Evolutionary conservation across 2,888 invertebrate genomes (phyloP).

Genomic region (Aproaerema taeniolella): DNA sequence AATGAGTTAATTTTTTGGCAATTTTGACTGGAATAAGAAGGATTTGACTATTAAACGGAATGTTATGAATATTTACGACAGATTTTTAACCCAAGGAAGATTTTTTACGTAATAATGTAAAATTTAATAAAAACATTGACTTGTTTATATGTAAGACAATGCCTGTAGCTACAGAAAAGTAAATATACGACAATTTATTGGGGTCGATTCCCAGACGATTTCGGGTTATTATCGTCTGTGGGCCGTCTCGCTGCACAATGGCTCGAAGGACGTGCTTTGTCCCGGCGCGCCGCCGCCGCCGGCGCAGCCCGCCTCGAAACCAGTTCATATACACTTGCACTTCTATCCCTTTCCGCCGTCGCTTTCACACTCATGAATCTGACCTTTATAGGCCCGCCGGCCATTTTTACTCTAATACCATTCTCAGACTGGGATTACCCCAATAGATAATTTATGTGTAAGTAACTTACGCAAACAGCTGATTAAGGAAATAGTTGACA

Average conservation of each 20-base stretch:
- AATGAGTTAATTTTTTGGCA: not conserved
- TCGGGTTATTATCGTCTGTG: constrained; percentile 28
- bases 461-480: constrained; percentile 10
- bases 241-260: constrained; percentile 43
- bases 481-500: constrained; percentile 15
- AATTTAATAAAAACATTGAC: no score
- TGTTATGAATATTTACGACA: no score
- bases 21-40: no score
- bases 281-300: constrained; percentile 22
- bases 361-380: constrained; percentile 40
- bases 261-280: constrained; percentile 54
- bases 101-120: no score
- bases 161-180: no score
- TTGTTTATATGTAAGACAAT: no score
- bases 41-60: no score
- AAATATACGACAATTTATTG: no score
- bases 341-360: constrained; percentile 39
- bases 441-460: constrained; percentile 12
- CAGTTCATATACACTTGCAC: constrained; percentile 61
- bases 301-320: constrained; percentile 34
- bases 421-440: not conserved
- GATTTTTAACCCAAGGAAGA: no score
- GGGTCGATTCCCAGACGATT: constrained; percentile 16
- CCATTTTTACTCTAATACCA: no score
- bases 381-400: constrained; percentile 31